A percentile compares a stretch with the other conserved stretches of the same genome.
phyloP scores from a whole-genome alignment of 2,113 vertebrate species.

The Arothron firmamentum region DNA sequence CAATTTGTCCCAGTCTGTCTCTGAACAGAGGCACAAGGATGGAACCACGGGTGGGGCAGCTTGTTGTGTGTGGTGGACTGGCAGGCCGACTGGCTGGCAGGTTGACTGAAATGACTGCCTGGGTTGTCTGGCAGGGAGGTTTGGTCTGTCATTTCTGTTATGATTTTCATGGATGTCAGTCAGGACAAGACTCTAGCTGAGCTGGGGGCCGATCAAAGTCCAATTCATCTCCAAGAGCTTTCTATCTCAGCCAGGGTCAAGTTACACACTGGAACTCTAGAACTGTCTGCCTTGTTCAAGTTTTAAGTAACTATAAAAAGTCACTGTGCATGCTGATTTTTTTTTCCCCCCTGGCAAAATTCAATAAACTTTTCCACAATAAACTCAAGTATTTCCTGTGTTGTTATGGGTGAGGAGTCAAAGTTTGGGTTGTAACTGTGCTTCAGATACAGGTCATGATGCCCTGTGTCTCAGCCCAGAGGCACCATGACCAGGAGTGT shows the following conservation, averaged over 20 bases:
- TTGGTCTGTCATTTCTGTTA: conserved; percentile 66
- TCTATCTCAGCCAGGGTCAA: conserved; percentile 5
- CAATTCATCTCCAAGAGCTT: conserved; percentile 15
- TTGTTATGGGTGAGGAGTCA: conserved; percentile 48
- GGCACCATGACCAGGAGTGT: conserved; percentile 56
- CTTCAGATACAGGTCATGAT: conserved; percentile 64
- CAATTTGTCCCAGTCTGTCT: conserved; percentile 75
- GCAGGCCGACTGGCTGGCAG: conserved; percentile 48
- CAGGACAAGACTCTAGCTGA: conserved; percentile 45
- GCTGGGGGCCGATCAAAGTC: conserved; percentile 31
- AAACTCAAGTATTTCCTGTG: conserved; percentile 31
- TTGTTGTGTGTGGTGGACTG: conserved; percentile 40
- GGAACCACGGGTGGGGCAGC: conserved; percentile 56
- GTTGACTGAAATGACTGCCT: conserved; percentile 23
- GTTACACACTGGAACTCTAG: neutral
- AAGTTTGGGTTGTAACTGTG: conserved; percentile 49
- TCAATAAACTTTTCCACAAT: conserved; percentile 16
- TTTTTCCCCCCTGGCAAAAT: conserved; percentile 13
- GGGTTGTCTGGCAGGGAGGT: conserved; percentile 32
- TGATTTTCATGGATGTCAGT: conserved; percentile 75
- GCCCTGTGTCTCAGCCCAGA: conserved; percentile 56
- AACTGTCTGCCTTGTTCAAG: neutral
- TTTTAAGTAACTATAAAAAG: neutral
- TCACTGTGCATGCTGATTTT: conserved; percentile 23
- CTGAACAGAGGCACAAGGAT: conserved; percentile 52